phyloP scores from a whole-genome alignment of 2,888 invertebrate genomes.

The Achlya flavicornis region DNA sequence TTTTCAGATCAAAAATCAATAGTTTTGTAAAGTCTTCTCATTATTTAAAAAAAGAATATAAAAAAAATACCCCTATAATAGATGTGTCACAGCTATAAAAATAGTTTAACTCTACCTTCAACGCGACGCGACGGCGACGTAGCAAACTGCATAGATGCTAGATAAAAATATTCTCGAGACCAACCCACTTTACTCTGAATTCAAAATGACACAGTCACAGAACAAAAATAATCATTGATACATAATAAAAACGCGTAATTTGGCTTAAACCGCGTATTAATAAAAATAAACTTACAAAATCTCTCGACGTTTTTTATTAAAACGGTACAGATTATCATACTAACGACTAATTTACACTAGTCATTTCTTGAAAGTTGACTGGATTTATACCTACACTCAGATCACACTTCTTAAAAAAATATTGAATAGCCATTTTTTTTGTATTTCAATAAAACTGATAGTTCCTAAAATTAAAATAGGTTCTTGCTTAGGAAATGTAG shows the following conservation, averaged over 20 bases:
- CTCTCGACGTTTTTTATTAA: conserved; percentile 6
- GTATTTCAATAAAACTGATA: no score
- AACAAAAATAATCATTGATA: conserved; percentile 21
- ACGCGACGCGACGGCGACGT: neutral
- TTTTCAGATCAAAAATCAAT: no score
- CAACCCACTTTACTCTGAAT: conserved; percentile 8
- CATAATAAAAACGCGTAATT: conserved; percentile 16
- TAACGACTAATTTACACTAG: neutral
- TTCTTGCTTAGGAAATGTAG: no score
- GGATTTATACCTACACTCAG: neutral
- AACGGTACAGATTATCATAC: neutral
- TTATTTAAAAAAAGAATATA: neutral
- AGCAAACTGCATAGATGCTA: conserved; percentile 8
- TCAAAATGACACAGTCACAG: conserved; percentile 4
- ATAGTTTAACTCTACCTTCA: neutral
- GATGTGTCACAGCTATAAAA: neutral
- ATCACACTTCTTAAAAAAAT: neutral
- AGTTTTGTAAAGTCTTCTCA: no score
- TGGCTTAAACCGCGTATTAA: conserved; percentile 16
- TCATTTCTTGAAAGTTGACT: neutral
- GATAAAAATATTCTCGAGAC: neutral
- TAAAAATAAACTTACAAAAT: conserved; percentile 12
- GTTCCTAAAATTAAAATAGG: no score
- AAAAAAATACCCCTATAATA: neutral
- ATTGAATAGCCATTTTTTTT: no score